Conservation (phyloP, 2,113 vertebrate genomes). For the Heptranchias perlo region DNA sequence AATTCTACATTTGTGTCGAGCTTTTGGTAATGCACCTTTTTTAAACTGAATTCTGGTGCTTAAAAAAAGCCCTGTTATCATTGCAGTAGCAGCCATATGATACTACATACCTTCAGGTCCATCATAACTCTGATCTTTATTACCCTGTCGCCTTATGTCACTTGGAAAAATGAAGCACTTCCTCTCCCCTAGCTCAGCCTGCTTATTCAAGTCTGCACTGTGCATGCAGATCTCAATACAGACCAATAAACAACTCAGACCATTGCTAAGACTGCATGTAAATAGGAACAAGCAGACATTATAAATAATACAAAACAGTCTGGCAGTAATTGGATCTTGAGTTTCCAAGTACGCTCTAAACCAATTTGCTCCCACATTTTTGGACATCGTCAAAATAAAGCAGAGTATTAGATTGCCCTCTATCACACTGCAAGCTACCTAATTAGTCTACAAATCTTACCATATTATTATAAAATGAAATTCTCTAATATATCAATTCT, state of each 20-base stretch:
- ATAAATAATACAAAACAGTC: neutral
- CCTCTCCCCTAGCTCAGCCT: neutral
- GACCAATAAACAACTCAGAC: neutral
- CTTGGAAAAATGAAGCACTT: slow-evolving; percentile 7
- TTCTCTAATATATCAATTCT: neutral
- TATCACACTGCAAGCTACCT: neutral
- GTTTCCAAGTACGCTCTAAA: neutral
- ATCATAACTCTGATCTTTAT: slow-evolving; percentile 1
- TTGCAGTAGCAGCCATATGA: neutral
- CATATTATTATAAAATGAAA: neutral
- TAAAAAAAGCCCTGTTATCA: neutral
- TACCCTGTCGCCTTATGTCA: slow-evolving; percentile 20
- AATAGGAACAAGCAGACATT: neutral
- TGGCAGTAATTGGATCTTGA: neutral
- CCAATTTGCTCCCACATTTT: neutral
- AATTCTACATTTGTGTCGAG: neutral
- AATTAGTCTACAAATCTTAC: neutral
- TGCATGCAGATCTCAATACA: neutral
- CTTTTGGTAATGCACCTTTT: neutral
- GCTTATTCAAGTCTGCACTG: neutral
- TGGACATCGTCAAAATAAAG: neutral
- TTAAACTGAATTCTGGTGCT: neutral
- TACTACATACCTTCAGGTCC: neutral
- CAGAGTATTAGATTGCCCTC: neutral
- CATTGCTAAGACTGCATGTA: neutral